Base-by-base conservation (phyloP, 2,797 vertebrate species). In the Oreochromis mossambicus region DNA sequence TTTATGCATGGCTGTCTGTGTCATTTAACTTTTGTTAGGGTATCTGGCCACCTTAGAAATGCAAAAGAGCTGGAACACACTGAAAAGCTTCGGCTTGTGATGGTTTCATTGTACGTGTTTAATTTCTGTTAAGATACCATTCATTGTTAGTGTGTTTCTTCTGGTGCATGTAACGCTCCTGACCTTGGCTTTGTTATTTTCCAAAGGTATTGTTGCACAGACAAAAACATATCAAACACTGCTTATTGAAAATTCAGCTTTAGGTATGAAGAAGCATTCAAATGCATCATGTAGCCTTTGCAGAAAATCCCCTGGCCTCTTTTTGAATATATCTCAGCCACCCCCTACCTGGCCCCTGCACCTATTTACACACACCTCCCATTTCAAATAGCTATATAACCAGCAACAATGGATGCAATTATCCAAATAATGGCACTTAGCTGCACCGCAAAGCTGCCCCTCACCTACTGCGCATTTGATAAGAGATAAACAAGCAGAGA, bases 371-470 rank as follows among this genome's bases (percentile, higher is more conserved):
- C 95, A 95, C 92, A 93, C 95, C 94, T 95, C 89, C 95, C 89
- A 82, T 95, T 96, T 96, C 93, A 96, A 95, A 96, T 94, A 93
- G 92, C 95, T 91, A 87, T 95, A 94, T 94, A 95, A 95, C 94
- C 92, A 80, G 87, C 93, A 94, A 96, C 96, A 96, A 96, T 95
- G 92, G 94, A 95, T 84, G 92, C 95, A 96, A 96, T 97, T 96
- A 97, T 95, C 94, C 94, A 96, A 96, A 97, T 96, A 96, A 96
- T 95, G 94, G 93, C 94, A 94, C 95, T 96, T 96, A 96, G 93
- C 93, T 58, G 85, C 88, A 55, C 92, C 75, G 80, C 80, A 82
- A 91, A 95, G 94, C 92, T 87, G 92, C 92, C 92, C 93, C 94
- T 94, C 93, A 95, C 95, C 95, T 95, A 91, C 95, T 90, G 95